These are phyloP conservation scores for Scolopax rusticola DNA, from an alignment of 2,797 vertebrate species.

Conservation along the genomic window DNA sequence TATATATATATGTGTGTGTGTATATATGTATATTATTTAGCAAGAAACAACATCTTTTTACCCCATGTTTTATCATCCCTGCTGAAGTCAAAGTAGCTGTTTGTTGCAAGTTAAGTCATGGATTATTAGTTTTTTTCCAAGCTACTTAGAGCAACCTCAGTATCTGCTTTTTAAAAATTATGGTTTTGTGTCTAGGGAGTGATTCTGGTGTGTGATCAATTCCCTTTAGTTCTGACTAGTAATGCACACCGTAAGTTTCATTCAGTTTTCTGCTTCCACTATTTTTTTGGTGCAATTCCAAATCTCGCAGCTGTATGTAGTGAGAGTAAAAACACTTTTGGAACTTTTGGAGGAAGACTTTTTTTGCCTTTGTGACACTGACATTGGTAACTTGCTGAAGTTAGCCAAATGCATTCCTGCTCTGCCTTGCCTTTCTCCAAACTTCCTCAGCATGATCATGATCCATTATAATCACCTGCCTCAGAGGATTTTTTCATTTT, in stretches of 20 bases:
- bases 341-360: constrained; percentile 7
- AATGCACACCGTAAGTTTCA: not conserved
- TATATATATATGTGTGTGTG: too few species aligned
- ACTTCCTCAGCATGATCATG: constrained; percentile 19
- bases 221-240: not conserved
- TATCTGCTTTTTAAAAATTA: not conserved
- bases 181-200: not conserved
- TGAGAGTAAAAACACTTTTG: constrained; percentile 30
- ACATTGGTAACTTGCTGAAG: constrained; percentile 13
- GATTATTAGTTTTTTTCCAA: not conserved
- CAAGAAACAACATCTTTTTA: not conserved
- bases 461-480: constrained; percentile 49
- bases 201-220: not conserved
- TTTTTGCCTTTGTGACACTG: not conserved
- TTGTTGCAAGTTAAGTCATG: not conserved
- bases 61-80: not conserved
- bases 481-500: constrained; percentile 27
- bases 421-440: constrained; percentile 43
- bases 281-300: constrained; percentile 34
- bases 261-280: constrained; percentile 46
- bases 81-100: not conserved
- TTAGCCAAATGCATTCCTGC: constrained; percentile 29
- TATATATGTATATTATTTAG: not conserved
- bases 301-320: constrained; percentile 37
- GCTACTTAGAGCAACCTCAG: not conserved